Evolutionary conservation across 1,140 invertebrate species (phyloP).

Genomic region (Aphelinus certus): DNA sequence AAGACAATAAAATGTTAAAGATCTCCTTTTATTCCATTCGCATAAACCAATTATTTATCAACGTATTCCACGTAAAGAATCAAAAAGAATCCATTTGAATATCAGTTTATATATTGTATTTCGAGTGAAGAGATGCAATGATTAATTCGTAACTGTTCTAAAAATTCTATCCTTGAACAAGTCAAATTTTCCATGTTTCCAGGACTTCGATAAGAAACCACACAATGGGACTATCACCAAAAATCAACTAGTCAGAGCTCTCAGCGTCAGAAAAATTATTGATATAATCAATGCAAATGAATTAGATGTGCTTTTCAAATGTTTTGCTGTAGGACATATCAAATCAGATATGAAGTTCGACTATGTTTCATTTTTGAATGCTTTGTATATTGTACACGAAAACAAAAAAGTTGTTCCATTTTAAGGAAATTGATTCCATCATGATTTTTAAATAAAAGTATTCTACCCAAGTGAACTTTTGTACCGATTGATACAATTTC

Average conservation of each 20-base stretch:
- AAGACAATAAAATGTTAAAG: constrained; percentile 15
- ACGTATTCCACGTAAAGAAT: too few species aligned
- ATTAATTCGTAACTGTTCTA: too few species aligned
- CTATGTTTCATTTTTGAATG: constrained; percentile 70
- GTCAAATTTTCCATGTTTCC: constrained; percentile 41
- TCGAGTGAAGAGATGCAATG: too few species aligned
- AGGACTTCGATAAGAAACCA: constrained; percentile 72
- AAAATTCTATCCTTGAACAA: too few species aligned
- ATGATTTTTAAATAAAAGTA: too few species aligned
- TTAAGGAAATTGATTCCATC: not conserved
- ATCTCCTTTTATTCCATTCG: too few species aligned
- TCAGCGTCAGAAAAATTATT: constrained; percentile 71
- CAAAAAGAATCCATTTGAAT: too few species aligned
- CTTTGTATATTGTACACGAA: constrained; percentile 65
- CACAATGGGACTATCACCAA: constrained; percentile 72
- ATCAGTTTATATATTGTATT: too few species aligned
- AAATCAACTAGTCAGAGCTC: constrained; percentile 69
- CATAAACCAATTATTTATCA: too few species aligned
- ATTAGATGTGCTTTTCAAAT: constrained; percentile 73
- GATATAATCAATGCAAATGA: constrained; percentile 69
- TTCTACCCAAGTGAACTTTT: too few species aligned
- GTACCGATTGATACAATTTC: too few species aligned
- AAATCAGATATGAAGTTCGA: constrained; percentile 69
- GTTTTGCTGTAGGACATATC: constrained; percentile 71
- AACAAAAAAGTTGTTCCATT: constrained; percentile 53